phyloP scores from a whole-genome alignment of 2,113 vertebrate species.

The Tor tambroides region DNA sequence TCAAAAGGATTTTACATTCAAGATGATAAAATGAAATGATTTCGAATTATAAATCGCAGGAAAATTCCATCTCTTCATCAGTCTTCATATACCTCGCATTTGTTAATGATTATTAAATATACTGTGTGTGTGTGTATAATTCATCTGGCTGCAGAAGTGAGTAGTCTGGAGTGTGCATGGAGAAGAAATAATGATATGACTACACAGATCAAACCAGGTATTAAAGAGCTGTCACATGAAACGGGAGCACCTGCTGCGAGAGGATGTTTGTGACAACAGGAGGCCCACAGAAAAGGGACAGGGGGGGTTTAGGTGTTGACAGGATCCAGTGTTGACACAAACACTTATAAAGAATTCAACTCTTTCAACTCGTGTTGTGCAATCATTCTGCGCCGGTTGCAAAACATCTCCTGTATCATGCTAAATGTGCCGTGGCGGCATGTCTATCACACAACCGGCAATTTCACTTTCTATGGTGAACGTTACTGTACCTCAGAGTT shows the following conservation, averaged over 20 bases:
- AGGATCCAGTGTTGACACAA: slow-evolving; percentile 54
- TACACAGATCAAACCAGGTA: slow-evolving; percentile 51
- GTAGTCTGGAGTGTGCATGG: slow-evolving; percentile 45
- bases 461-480: slow-evolving; percentile 9
- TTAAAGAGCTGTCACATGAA: slow-evolving; percentile 62
- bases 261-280: slow-evolving; percentile 57
- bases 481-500: background rate
- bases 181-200: slow-evolving; percentile 34
- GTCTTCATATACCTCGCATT: background rate
- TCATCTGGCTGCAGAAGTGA: slow-evolving; percentile 46
- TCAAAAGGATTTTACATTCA: background rate
- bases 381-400: slow-evolving; percentile 5
- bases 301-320: slow-evolving; percentile 7
- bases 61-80: background rate
- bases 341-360: slow-evolving; percentile 39
- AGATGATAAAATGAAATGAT: slow-evolving; percentile 1
- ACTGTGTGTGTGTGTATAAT: background rate
- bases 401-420: slow-evolving; percentile 13
- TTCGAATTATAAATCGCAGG: background rate
- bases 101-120: slow-evolving; percentile 41
- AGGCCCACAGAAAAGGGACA: slow-evolving; percentile 31
- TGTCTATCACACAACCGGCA: slow-evolving; percentile 44
- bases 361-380: slow-evolving; percentile 49
- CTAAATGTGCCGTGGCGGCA: slow-evolving; percentile 40
- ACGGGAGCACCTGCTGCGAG: slow-evolving; percentile 43